Evolutionary conservation across 2,888 invertebrate genomes (phyloP).

Genomic region (Himalopsyche kuldschensis): DNA sequence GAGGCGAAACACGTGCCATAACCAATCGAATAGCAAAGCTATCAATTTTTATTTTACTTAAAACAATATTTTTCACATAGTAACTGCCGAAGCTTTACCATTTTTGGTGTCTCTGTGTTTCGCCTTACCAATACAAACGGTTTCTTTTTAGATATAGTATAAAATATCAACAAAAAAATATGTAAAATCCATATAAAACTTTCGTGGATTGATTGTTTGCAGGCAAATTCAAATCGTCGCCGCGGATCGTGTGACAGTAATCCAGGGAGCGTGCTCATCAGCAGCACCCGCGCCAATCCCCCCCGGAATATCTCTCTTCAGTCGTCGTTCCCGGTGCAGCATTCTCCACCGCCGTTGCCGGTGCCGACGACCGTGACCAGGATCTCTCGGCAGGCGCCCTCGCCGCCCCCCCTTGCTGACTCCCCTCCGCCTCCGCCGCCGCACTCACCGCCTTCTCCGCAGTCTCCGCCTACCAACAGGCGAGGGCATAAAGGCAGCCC

Average conservation of each 20-base stretch:
- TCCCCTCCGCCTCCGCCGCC: slow-evolving; percentile 78
- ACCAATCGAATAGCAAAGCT: no score
- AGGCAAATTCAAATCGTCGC: slow-evolving; percentile 34
- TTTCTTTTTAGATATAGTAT: no score
- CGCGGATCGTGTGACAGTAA: slow-evolving; percentile 21
- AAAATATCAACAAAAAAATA: no score
- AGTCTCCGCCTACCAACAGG: slow-evolving; percentile 47
- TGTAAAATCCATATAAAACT: no score
- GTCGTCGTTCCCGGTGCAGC: slow-evolving; percentile 29
- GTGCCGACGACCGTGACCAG: slow-evolving; percentile 39
- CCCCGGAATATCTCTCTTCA: slow-evolving; percentile 7
- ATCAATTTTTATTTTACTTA: no score
- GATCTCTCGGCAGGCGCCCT: slow-evolving; percentile 50
- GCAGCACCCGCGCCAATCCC: slow-evolving; percentile 13
- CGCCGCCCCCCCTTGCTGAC: slow-evolving; percentile 69
- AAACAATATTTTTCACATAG: no score
- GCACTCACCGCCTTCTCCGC: slow-evolving; percentile 43
- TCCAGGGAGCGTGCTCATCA: neutral
- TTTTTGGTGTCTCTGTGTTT: no score
- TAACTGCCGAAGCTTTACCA: no score
- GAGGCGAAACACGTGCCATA: no score
- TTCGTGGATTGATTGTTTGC: neutral
- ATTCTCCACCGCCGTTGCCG: slow-evolving; percentile 46
- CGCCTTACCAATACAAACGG: no score
- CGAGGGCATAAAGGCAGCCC: slow-evolving; percentile 58